Evolutionary conservation across 1,140 invertebrate species (phyloP), one percentile per base, ranked within the genome.

Genomic region (Drusus annulatus): DNA sequence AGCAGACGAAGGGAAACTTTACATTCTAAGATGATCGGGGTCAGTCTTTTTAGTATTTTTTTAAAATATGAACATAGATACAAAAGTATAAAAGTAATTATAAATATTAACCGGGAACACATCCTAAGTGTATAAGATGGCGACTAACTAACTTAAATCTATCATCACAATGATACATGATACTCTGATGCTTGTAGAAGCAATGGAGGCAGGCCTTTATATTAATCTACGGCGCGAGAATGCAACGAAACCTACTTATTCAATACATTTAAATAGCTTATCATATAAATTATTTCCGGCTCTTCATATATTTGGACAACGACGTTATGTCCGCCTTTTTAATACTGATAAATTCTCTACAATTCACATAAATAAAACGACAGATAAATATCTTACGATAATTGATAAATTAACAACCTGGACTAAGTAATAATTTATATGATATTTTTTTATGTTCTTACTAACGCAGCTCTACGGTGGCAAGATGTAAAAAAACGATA

Each of bases 291-390:
- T 62, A 73, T 73, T 79, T 71, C 68, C n/a, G 17, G 78, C 51
- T 69, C 65, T 54, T 28, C 65, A 54, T 78, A 71, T 78, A 81
- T 81, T 69, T 81, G 69, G 65, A 81, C 54, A 75, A 71, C 56
- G 77, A 58, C 77, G 65, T 19, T 60, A 62, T 52, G 52, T 51
- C 65, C 76, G 13, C 63, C 50, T 31, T 50, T 81, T 69, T 81
- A 81, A 81, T 81, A 81, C 80, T 81, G 80, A 81, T 81, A 81
- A 81, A 81, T 76, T 81, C 76, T 78, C 80, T 81, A 50, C 65
- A 69, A 76, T 54, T 75, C 80, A 75, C 68, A 81, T 81, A 81
- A 81, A 81, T 79, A 81, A 81, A 79, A 81, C 76, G 80, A 76
- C 77, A 74, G 76, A 81, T 81, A 81, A 81, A 81, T 81, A 81